A percentile compares a stretch with the other conserved stretches of the same genome.
Evolutionary conservation across 2,888 invertebrate species (phyloP).

Genomic region (Keiferia lycopersicella): DNA sequence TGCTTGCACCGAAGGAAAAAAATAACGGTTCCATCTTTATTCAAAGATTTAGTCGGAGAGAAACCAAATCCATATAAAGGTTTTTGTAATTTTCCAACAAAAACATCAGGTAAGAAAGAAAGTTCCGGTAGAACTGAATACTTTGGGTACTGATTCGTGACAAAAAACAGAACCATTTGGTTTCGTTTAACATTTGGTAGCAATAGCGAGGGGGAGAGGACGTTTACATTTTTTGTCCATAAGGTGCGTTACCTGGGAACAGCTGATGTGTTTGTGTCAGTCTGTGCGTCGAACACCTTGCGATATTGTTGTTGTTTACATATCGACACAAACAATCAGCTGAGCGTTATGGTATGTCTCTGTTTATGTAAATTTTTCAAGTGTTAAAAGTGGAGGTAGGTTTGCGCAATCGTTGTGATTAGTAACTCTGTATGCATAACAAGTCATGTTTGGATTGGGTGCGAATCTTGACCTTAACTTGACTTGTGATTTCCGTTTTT

Average conservation of each 20-base stretch:
- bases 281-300: constrained; percentile 13
- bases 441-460: constrained; percentile 11
- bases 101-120: constrained; percentile 11
- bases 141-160: constrained; percentile 12
- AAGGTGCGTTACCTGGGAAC: constrained; percentile 22
- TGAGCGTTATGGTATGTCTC: constrained; percentile 11
- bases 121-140: constrained; percentile 8
- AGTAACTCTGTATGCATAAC: constrained; percentile 16
- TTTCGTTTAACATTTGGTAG: constrained; percentile 20
- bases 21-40: neutral
- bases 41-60: neutral
- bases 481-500: neutral
- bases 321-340: constrained; percentile 22
- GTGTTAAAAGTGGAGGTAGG: constrained; percentile 16
- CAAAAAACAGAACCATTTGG: constrained; percentile 9
- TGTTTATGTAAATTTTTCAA: constrained; percentile 2
- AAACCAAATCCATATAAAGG: neutral
- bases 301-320: constrained; percentile 29
- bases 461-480: constrained; percentile 13
- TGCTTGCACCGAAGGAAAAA: neutral
- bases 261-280: constrained; percentile 24
- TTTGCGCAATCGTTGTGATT: constrained; percentile 5
- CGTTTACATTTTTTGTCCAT: constrained; percentile 17
- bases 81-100: neutral
- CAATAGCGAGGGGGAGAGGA: neutral